These are phyloP conservation scores for Saguinus imperator DNA, from an alignment of 2,113 vertebrate species.

Conservation along the genomic window DNA sequence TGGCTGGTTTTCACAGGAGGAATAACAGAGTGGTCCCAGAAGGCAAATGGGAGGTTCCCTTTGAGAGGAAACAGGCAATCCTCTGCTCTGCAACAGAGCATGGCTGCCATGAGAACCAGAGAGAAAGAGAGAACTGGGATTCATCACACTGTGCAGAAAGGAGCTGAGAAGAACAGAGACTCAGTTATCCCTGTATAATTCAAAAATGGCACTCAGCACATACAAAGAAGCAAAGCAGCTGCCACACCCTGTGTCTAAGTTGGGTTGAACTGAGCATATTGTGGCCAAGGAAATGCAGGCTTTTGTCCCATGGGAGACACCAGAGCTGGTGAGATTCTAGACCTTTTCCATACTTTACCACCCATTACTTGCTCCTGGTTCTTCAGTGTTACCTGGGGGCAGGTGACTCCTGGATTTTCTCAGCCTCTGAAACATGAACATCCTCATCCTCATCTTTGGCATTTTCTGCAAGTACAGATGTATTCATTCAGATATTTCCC, in stretches of 20 bases:
- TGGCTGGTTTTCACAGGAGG: too few relatives aligned
- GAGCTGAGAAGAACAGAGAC: not conserved
- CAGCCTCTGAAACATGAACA: fast-evolving
- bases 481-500: not conserved
- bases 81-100: too few relatives aligned
- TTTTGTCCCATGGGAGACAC: not conserved
- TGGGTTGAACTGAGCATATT: not conserved
- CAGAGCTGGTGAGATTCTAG: not conserved
- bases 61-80: too few relatives aligned
- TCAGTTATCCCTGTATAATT: fast-evolving
- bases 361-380: not conserved
- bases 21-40: too few relatives aligned
- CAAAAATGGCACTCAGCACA: not conserved
- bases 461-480: not conserved
- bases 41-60: too few relatives aligned
- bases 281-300: not conserved
- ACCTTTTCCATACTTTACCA: not conserved
- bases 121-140: not conserved
- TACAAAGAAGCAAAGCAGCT: fast-evolving
- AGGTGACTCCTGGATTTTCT: fast-evolving
- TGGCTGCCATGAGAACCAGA: too few relatives aligned
- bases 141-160: not conserved
- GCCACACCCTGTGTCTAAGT: not conserved
- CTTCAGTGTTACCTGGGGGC: not conserved
- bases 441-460: fast-evolving